Evolutionary conservation across 1,140 invertebrate species (phyloP), one percentile per base, ranked within the genome.

Genomic region (Brachionus sp.): DNA sequence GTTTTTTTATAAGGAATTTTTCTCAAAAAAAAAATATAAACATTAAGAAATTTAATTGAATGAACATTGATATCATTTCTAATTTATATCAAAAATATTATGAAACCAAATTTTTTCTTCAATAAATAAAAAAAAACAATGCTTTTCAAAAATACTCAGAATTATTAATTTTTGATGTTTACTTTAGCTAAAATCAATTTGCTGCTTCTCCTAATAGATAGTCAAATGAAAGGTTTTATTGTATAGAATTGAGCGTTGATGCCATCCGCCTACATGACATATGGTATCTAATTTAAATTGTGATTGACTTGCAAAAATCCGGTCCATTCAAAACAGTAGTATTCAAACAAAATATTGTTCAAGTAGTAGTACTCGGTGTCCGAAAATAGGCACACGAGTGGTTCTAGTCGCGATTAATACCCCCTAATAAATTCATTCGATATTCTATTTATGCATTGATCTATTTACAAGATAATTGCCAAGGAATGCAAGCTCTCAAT

Each of bases 1-100:
- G 50, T 57, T 57, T 57, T 57, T 57, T 46, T 50, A 50, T n/a
- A 23, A 57, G 50, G 50, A 57, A 57, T 57, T 57, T 57, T 25
- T 19, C 50, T 57, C 19, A 23, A 16, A 57, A 57, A 53, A 57
- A 29, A 29, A 57, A 57, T 19, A 57, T 19, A 57, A 57, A 57
- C 50, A 57, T 57, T 57, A 57, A 57, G 19, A 57, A 57, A 57
- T 57, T 57, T 57, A 57, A 57, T 57, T 57, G n/a, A 19, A 57
- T 19, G 50, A 57, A 57, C 50, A 57, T 57, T 57, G 50, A 57
- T 57, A 57, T 57, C 50, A 57, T 57, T 57, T 57, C 50, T 57
- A 57, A 57, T 57, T 57, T 57, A 57, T 57, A n/a, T 57, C 50
- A 57, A 57, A 57, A 57, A 57, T 57, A 57, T 57, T 57, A 57